Evolutionary conservation across 2,113 vertebrate genomes (phyloP), one percentile per base, ranked within the genome.

Genomic region (Rallus limicola): DNA sequence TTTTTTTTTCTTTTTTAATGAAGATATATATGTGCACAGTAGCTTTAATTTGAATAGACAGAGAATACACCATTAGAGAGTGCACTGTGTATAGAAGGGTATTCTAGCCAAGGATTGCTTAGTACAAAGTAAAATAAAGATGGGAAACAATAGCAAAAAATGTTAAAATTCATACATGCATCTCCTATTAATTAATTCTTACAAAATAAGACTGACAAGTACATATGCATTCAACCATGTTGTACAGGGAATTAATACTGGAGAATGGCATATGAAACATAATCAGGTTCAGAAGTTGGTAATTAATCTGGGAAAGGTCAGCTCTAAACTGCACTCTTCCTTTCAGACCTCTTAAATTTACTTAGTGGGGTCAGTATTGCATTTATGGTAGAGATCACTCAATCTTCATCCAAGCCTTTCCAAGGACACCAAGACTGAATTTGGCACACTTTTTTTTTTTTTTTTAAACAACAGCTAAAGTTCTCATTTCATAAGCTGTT

Each of bases 171-270:
- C 68, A 93, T 92, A 91, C 38, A 81, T 36, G 13, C 67, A 82
- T 82, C 84, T 94, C 56, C 38, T 56, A 88, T 88, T 96, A 97
- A 97, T 97, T 97, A 96, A 96, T 96, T 96, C 75, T 88, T 95
- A 95, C 70, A 94, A 97, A 97, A 84, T 82, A 95, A 93, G 79
- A 91, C 71, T 96, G 95, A 97, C 94, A 97, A 93, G 93, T 97
- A 97, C 92, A 97, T 68, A 95, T 33, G 79, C 92, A 97, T 95
- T 96, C 91, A 97, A 95, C 86, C 72, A 25, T 95, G 81, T 74
- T 97, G 77, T 93, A 93, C 63, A 97, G 92, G 69, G 90, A 98
- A 95, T 97, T 97, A 96, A 94, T 93, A 85, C 33, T 60, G 74
- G 55, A 92, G 93, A 97, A 50, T 71, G 63, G 86, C 18, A 89